These are phyloP conservation scores for Amphipoea oculea DNA, from an alignment of 2,888 invertebrate species.

Conservation along the genomic window DNA sequence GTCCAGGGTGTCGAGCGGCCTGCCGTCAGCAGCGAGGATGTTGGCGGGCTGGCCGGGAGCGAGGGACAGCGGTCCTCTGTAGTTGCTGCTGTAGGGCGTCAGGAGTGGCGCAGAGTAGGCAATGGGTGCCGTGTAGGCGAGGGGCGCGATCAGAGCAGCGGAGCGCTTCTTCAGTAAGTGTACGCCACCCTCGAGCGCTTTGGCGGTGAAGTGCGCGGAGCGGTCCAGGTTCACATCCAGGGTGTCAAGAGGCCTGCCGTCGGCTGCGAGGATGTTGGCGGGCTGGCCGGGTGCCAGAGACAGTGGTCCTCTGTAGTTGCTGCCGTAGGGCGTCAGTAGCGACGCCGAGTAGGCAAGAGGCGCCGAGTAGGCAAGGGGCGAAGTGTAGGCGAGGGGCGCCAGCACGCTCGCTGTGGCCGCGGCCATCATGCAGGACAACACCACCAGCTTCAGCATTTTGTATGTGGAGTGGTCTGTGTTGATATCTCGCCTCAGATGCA, in stretches of 20 bases:
- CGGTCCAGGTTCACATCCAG: conserved; percentile 87
- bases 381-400: conserved; percentile 55
- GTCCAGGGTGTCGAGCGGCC: conserved; percentile 85
- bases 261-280: conserved; percentile 83
- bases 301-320: conserved; percentile 83
- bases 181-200: conserved; percentile 75
- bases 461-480: conserved; percentile 84
- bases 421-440: conserved; percentile 91
- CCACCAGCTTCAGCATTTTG: conserved; percentile 90
- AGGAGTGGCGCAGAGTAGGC: conserved; percentile 73
- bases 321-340: conserved; percentile 68
- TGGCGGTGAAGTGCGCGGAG: conserved; percentile 83
- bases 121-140: conserved; percentile 54
- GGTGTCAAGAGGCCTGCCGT: conserved; percentile 86
- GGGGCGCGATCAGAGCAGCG: conserved; percentile 61
- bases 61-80: conserved; percentile 84
- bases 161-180: conserved; percentile 84
- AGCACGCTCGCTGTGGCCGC: conserved; percentile 85
- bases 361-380: conserved; percentile 58
- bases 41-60: conserved; percentile 86
- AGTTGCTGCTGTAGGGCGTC: conserved; percentile 73
- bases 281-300: conserved; percentile 87
- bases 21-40: conserved; percentile 84
- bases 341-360: conserved; percentile 57
- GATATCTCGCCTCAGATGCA: conserved; percentile 73